These are phyloP conservation scores for Cephus sareptanus DNA, from an alignment of 2,888 invertebrate genomes.

Conservation along the genomic window DNA sequence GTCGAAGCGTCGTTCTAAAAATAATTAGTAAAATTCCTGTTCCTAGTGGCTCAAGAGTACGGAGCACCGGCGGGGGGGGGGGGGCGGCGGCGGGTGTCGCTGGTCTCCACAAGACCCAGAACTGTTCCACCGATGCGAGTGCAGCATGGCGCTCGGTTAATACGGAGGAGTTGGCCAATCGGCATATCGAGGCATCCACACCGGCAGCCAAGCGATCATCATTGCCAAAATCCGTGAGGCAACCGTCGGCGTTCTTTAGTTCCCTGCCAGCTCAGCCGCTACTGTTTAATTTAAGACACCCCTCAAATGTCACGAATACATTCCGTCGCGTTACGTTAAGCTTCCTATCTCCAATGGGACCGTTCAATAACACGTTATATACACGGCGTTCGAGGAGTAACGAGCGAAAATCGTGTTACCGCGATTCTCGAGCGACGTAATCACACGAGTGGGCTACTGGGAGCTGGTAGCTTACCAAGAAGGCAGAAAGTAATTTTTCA, in stretches of 20 bases:
- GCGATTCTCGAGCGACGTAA: not conserved
- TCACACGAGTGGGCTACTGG: not conserved
- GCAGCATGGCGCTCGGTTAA: not conserved
- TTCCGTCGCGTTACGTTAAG: slow-evolving; percentile 35
- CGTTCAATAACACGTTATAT: not conserved
- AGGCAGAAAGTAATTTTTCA: no score
- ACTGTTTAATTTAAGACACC: slow-evolving; percentile 62
- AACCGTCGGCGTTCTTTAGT: slow-evolving; percentile 50
- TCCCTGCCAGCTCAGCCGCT: slow-evolving; percentile 42
- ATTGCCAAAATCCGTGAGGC: slow-evolving; percentile 51
- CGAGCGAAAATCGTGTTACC: not conserved
- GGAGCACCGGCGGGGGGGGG: not conserved
- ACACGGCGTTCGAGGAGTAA: not conserved
- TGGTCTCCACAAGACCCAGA: not conserved
- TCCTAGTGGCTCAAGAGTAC: not conserved
- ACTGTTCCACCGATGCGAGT: not conserved
- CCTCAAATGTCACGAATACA: slow-evolving; percentile 62
- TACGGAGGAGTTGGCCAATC: not conserved
- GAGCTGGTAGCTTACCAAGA: not conserved
- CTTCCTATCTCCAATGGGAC: not conserved
- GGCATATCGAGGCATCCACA: slow-evolving; percentile 7
- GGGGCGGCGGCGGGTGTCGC: not conserved
- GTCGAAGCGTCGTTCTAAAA: not conserved
- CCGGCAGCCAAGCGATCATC: slow-evolving; percentile 18
- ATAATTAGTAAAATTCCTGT: not conserved